Evolutionary conservation across 1,140 invertebrate genomes (phyloP).

Genomic region (Drosophila ananassae): DNA sequence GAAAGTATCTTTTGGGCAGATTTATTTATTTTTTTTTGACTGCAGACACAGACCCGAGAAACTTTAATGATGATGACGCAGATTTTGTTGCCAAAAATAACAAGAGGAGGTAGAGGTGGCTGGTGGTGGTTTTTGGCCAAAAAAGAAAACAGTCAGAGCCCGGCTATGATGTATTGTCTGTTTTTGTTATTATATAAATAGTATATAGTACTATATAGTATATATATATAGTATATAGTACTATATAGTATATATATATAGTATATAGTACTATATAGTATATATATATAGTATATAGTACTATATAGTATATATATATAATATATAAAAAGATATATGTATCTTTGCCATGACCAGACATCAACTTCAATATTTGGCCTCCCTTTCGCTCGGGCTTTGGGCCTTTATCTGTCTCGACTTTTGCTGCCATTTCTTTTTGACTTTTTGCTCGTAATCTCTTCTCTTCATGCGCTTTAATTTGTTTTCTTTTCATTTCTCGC

Average conservation of each 20-base stretch:
- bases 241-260: too few relatives aligned
- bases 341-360: constrained; percentile 66
- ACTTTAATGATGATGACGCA: constrained; percentile 74
- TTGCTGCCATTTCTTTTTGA: constrained; percentile 42
- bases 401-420: constrained; percentile 23
- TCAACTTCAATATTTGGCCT: constrained; percentile 41
- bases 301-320: too few relatives aligned
- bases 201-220: background rate
- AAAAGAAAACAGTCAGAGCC: constrained; percentile 20
- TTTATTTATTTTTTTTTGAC: constrained; percentile 30
- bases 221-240: too few relatives aligned
- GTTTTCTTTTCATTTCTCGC: constrained; percentile 61
- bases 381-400: background rate
- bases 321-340: background rate
- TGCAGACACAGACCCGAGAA: constrained; percentile 36
- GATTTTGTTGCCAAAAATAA: constrained; percentile 63
- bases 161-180: constrained; percentile 34
- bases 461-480: constrained; percentile 71
- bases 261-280: too few relatives aligned
- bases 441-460: constrained; percentile 68
- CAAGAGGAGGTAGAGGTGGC: constrained; percentile 20
- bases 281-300: too few relatives aligned
- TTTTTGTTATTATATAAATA: constrained; percentile 52
- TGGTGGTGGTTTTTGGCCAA: background rate
- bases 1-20: constrained; percentile 20